These are phyloP conservation scores for Lagopus leucura DNA, from an alignment of 2,113 vertebrate genomes.

Conservation along the genomic window DNA sequence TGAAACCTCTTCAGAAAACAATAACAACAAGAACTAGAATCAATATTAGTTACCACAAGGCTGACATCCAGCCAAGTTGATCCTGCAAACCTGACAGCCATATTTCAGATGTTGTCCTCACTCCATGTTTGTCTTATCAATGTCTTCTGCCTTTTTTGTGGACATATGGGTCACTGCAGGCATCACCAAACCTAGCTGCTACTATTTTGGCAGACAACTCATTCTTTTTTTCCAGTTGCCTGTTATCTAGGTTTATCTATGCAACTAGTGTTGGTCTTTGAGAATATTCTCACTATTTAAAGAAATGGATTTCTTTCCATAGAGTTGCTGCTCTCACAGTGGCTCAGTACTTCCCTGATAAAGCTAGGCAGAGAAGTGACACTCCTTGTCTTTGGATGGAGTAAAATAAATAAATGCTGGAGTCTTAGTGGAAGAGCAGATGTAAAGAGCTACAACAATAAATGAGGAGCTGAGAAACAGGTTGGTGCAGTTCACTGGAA, in stretches of 20 bases:
- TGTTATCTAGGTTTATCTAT: background rate
- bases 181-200: background rate
- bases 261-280: background rate
- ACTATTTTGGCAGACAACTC: background rate
- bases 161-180: background rate
- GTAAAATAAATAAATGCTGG: background rate
- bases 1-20: background rate
- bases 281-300: background rate
- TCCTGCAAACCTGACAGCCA: background rate
- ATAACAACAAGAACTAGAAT: background rate
- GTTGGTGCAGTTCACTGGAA: background rate
- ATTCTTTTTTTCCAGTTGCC: background rate
- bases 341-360: background rate
- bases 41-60: background rate
- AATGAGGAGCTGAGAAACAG: background rate
- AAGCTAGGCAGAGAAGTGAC: background rate
- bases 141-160: background rate
- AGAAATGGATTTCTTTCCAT: background rate
- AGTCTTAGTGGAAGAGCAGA: background rate
- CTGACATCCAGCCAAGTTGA: background rate
- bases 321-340: background rate
- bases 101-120: background rate
- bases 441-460: background rate
- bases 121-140: background rate
- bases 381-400: background rate